phyloP scores from a whole-genome alignment of 2,888 invertebrate genomes.

The Ptilodon capucinus region DNA sequence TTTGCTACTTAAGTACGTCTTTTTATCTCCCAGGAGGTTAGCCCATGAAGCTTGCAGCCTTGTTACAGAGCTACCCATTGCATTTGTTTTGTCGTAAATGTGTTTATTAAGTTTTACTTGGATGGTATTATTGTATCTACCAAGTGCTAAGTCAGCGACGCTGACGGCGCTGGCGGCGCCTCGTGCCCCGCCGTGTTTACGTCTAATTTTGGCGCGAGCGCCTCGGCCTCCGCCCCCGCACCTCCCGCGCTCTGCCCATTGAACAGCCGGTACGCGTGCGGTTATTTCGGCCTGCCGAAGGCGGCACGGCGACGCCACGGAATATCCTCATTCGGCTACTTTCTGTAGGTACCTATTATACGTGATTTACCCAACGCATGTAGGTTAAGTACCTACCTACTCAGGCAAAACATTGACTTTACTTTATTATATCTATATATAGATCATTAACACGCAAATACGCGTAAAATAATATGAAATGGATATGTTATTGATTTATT shows the following conservation, averaged over 20 bases:
- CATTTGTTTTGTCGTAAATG: background rate
- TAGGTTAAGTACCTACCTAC: constrained; percentile 35
- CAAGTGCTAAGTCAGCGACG: constrained; percentile 34
- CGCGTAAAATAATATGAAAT: too few relatives aligned
- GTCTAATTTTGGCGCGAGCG: constrained; percentile 82
- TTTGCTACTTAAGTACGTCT: too few relatives aligned
- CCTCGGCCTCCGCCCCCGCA: constrained; percentile 69
- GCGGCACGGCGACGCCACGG: constrained; percentile 60
- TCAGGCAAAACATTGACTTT: constrained; percentile 20
- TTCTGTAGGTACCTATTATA: constrained; percentile 26
- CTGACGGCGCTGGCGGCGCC: constrained; percentile 62
- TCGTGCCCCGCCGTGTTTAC: constrained; percentile 76
- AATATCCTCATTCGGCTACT: constrained; percentile 43
- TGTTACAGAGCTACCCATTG: too few relatives aligned
- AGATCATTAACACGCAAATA: too few relatives aligned
- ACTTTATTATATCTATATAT: too few relatives aligned
- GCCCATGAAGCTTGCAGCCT: too few relatives aligned
- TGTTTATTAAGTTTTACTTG: constrained; percentile 16
- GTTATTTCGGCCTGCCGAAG: constrained; percentile 72
- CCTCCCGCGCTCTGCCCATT: constrained; percentile 67
- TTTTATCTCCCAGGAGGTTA: too few relatives aligned
- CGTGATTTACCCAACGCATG: too few relatives aligned
- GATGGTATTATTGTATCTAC: constrained; percentile 27
- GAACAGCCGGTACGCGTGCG: constrained; percentile 71
- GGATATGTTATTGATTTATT: too few relatives aligned